These are phyloP conservation scores for Menidia beryllina DNA, from an alignment of 2,113 vertebrate genomes.

Conservation along the genomic window DNA sequence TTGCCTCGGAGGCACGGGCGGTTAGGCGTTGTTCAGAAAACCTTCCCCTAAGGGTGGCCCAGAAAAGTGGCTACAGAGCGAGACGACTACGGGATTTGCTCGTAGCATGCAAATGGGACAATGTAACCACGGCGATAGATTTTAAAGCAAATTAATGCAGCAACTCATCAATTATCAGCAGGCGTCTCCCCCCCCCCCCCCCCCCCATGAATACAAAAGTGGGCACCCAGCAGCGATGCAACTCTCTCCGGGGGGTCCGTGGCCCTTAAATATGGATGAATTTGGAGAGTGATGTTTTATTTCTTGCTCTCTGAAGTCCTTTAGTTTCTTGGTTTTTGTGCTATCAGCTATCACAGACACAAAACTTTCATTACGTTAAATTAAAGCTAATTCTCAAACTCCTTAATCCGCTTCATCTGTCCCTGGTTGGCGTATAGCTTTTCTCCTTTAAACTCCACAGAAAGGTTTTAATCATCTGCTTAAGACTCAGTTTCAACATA, in stretches of 20 bases:
- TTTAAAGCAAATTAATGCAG: slow-evolving; percentile 69
- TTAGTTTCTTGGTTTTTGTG: neutral
- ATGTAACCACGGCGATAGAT: slow-evolving; percentile 67
- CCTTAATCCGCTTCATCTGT: slow-evolving; percentile 30
- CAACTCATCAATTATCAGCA: slow-evolving; percentile 72
- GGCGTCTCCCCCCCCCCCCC: slow-evolving; percentile 38
- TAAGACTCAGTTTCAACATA: slow-evolving; percentile 45
- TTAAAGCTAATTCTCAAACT: slow-evolving; percentile 14
- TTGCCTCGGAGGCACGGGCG: slow-evolving; percentile 62
- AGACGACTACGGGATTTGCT: slow-evolving; percentile 64
- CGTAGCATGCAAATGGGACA: slow-evolving; percentile 64
- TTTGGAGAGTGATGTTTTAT: neutral
- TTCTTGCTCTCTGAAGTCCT: neutral
- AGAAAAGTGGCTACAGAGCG: slow-evolving; percentile 50
- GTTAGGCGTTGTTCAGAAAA: slow-evolving; percentile 56
- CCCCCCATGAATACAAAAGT: slow-evolving; percentile 56
- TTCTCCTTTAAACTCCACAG: slow-evolving; percentile 16
- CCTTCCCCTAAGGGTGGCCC: slow-evolving; percentile 55
- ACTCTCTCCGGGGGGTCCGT: slow-evolving; percentile 22
- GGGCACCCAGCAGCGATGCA: slow-evolving; percentile 43
- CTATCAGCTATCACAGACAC: neutral
- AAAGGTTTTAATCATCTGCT: slow-evolving; percentile 16
- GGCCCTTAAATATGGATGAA: slow-evolving; percentile 33
- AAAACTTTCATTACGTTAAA: slow-evolving; percentile 26
- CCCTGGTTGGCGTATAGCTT: slow-evolving; percentile 33